A percentile compares a stretch with the other conserved stretches of the same genome.
Evolutionary conservation across 2,888 invertebrate genomes (phyloP).

Genomic region (Cryptocephalus moraei): DNA sequence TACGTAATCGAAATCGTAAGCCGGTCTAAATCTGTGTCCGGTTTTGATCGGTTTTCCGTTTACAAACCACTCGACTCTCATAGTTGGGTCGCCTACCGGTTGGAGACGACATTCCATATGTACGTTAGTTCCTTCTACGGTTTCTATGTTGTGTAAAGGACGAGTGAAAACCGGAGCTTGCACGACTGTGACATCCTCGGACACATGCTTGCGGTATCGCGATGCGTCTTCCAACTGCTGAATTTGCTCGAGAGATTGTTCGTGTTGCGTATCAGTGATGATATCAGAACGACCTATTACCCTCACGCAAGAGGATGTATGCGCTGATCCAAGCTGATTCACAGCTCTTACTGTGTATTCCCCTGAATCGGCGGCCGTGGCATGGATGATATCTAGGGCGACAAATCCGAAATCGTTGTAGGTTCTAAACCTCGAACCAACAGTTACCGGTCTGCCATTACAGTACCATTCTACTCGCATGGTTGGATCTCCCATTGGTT

Average conservation of each 20-base stretch:
- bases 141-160: slow-evolving; percentile 80
- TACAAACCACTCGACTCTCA: slow-evolving; percentile 94
- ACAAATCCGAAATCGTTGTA: slow-evolving; percentile 97
- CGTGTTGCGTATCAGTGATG: slow-evolving; percentile 83
- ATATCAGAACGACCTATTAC: slow-evolving; percentile 74
- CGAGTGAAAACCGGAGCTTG: slow-evolving; percentile 83
- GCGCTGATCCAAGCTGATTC: slow-evolving; percentile 87
- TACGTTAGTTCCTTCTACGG: slow-evolving; percentile 82
- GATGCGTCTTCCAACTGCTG: slow-evolving; percentile 78
- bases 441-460: slow-evolving; percentile 80
- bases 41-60: slow-evolving; percentile 88
- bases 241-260: slow-evolving; percentile 85
- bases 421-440: slow-evolving; percentile 86
- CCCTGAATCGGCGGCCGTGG: slow-evolving; percentile 88
- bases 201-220: slow-evolving; percentile 56
- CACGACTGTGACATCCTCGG: slow-evolving; percentile 73
- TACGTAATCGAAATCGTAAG: slow-evolving; percentile 95
- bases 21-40: slow-evolving; percentile 90
- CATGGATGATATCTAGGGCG: slow-evolving; percentile 88
- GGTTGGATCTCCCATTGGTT: slow-evolving; percentile 93
- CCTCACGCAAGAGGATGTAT: slow-evolving; percentile 82
- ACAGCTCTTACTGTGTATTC: slow-evolving; percentile 91
- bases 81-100: slow-evolving; percentile 82
- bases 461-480: slow-evolving; percentile 95
- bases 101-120: slow-evolving; percentile 86